Evolutionary conservation across 2,113 vertebrate species (phyloP).

Genomic region (Solenodon paradoxus): DNA sequence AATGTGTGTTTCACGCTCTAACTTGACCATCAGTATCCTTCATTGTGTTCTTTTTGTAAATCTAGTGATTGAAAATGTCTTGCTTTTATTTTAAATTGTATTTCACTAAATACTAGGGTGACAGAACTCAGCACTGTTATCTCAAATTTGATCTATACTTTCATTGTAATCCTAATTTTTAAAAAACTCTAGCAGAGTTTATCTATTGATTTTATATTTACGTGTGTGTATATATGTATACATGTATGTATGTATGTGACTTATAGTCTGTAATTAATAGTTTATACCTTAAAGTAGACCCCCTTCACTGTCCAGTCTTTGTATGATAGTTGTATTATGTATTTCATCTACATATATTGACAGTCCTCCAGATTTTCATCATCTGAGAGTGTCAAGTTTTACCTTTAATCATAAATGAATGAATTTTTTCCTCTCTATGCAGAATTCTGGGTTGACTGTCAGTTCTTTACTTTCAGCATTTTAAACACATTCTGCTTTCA

Average conservation of each 20-base stretch:
- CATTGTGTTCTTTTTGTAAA: slow-evolving; percentile 22
- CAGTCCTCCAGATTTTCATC: not conserved
- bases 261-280: not conserved
- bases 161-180: not conserved
- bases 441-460: not conserved
- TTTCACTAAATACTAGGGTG: not conserved
- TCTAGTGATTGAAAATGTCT: not conserved
- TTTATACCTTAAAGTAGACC: not conserved
- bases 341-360: not conserved
- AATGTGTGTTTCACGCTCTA: not conserved
- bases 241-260: too few species aligned
- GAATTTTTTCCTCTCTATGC: not conserved
- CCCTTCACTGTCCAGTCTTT: not conserved
- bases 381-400: not conserved
- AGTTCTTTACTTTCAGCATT: not conserved
- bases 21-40: not conserved
- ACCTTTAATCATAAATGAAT: not conserved
- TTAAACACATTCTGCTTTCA: not conserved
- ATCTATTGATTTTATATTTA: too few species aligned
- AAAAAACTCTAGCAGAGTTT: not conserved
- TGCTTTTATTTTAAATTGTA: not conserved
- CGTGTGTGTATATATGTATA: too few species aligned
- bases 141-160: not conserved
- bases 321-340: not conserved
- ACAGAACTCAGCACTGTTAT: not conserved